Evolutionary conservation across 1,140 invertebrate species (phyloP), one percentile per base, ranked within the genome.

Genomic region (Cephus cinctus): DNA sequence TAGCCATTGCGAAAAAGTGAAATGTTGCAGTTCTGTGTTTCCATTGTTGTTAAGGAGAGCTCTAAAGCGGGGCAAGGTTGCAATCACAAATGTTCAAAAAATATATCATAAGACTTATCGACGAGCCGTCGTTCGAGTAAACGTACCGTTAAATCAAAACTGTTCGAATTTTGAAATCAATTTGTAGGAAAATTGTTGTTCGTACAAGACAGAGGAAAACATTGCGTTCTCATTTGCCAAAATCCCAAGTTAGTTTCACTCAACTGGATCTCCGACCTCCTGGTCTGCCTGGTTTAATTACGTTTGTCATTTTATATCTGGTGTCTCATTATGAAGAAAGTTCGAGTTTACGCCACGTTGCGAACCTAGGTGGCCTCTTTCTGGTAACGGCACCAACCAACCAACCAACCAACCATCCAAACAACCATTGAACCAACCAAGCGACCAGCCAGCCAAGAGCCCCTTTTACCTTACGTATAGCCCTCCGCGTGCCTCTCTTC

Each of bases 271-370:
- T n/a, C 6, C n/a, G 25, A 27, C 25, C 25, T 27, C 25, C 6
- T n/a, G 25, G 6, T 27, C 25, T n/a, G 25, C 6, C 6, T 27
- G 25, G 25, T 27, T 27, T 27, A 27, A 27, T 27, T 41, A 20
- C 19, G 34, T 23, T 65, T 70, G 69, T 73, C 69, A 71, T 75
- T 73, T 72, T 47, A 61, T 65, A 61, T 57, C 48, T 53, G 60
- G 58, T 60, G 63, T 67, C 70, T 73, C 66, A 69, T 73, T 72
- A 70, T 59, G 68, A 74, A 63, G 63, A 74, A 68, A 70, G 67
- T 70, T 66, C 57, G 54, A 56, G 56, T 53, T 60, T 63, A 62
- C 59, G 60, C 60, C 57, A 56, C 58, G 59, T 61, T 62, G 65
- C 58, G 57, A 65, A 66, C 59, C 59, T 65, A 65, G 63, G 63